phyloP scores from a whole-genome alignment of 30 jellyfish, hydroid and myxozoan species.

The Phacellophora camtschatica region DNA sequence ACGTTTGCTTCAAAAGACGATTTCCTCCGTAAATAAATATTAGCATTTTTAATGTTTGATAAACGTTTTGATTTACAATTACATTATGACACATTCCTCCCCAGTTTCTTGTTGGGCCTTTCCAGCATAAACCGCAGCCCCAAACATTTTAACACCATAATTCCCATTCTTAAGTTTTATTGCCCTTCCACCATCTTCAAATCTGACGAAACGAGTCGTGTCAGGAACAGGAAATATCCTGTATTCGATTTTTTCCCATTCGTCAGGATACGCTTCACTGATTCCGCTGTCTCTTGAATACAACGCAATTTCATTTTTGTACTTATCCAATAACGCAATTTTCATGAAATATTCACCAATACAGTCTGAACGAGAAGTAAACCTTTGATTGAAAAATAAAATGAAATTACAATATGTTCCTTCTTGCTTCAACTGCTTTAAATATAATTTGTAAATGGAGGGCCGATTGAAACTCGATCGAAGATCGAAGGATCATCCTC shows the following conservation, averaged over 20 bases:
- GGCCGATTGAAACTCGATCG: too few relatives aligned
- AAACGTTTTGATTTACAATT: neutral
- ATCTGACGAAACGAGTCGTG: slow-evolving; percentile 41
- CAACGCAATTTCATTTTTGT: slow-evolving; percentile 14
- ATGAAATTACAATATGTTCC: too few relatives aligned
- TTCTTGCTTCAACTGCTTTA: too few relatives aligned
- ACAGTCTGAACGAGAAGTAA: slow-evolving; percentile 42
- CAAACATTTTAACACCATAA: slow-evolving; percentile 56
- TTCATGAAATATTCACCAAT: slow-evolving; percentile 23
- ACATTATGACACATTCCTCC: slow-evolving; percentile 6
- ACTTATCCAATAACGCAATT: neutral
- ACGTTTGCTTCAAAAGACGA: too few relatives aligned
- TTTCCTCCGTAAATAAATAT: too few relatives aligned
- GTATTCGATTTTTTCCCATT: slow-evolving; percentile 48
- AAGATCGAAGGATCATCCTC: too few relatives aligned
- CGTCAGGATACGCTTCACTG: slow-evolving; percentile 13
- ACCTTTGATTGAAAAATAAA: slow-evolving; percentile 19
- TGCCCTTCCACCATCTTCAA: slow-evolving; percentile 60
- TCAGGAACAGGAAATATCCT: slow-evolving; percentile 31
- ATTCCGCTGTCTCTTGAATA: neutral
- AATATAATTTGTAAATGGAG: too few relatives aligned
- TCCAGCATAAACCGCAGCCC: slow-evolving; percentile 66
- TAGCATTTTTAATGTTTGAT: neutral
- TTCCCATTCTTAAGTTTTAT: slow-evolving; percentile 28
- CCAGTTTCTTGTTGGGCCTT: neutral